Conservation (phyloP, 2,888 invertebrate species). For the Pegoplata infirma region DNA sequence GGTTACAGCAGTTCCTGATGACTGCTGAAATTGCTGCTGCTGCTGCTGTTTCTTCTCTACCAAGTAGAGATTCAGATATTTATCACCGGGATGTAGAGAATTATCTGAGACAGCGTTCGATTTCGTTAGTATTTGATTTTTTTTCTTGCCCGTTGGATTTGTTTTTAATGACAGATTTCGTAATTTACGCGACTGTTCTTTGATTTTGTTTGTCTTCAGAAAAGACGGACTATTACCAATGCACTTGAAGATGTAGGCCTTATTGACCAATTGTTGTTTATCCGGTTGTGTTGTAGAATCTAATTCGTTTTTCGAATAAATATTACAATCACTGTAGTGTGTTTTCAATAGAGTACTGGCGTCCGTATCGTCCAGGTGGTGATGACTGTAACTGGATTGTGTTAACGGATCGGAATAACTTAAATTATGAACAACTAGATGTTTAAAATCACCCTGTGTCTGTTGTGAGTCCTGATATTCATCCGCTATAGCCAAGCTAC, state of each 20-base stretch:
- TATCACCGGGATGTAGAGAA: slow-evolving; percentile 77
- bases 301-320: slow-evolving; percentile 72
- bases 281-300: slow-evolving; percentile 71
- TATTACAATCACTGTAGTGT: slow-evolving; percentile 76
- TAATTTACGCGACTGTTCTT: slow-evolving; percentile 77
- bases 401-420: slow-evolving; percentile 71
- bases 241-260: slow-evolving; percentile 78
- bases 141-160: slow-evolving; percentile 74
- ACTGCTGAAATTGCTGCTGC: slow-evolving; percentile 67
- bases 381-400: slow-evolving; percentile 64
- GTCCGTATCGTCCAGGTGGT: slow-evolving; percentile 43
- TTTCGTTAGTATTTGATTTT: slow-evolving; percentile 75
- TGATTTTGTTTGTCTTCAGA: slow-evolving; percentile 76
- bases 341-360: slow-evolving; percentile 70
- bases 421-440: slow-evolving; percentile 70
- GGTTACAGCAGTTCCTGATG: slow-evolving; percentile 60
- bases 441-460: slow-evolving; percentile 60
- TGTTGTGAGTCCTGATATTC: slow-evolving; percentile 55
- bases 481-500: slow-evolving; percentile 60
- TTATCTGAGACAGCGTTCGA: slow-evolving; percentile 78
- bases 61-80: slow-evolving; percentile 76
- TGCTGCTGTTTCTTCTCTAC: slow-evolving; percentile 76
- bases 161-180: slow-evolving; percentile 76
- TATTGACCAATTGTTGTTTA: slow-evolving; percentile 75
- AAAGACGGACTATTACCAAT: slow-evolving; percentile 77